A percentile compares a stretch with the other conserved stretches of the same genome.
Evolutionary conservation across 2,888 invertebrate genomes (phyloP).

Genomic region (Drosophila rellima): DNA sequence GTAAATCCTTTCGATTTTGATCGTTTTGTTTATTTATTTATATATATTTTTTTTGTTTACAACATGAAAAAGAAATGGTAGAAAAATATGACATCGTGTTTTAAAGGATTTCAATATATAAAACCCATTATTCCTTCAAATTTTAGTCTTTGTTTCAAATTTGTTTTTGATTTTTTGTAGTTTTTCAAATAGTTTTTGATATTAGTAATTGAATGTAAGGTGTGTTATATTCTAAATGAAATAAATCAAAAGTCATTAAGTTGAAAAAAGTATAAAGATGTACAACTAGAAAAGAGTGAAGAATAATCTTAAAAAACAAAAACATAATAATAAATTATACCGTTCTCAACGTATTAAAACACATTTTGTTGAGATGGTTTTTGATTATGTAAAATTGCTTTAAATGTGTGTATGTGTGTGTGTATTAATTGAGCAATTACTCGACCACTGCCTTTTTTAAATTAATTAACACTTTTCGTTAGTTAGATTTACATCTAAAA

Average conservation of each 20-base stretch:
- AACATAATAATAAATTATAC: conserved; percentile 57
- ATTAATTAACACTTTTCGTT: conserved; percentile 50
- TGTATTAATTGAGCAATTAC: conserved; percentile 64
- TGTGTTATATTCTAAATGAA: conserved; percentile 29
- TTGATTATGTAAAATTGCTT: conserved; percentile 67
- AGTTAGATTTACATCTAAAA: conserved; percentile 53
- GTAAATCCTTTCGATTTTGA: conserved; percentile 34
- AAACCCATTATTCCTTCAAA: conserved; percentile 63
- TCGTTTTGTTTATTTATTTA: conserved; percentile 28
- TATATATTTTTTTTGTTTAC: conserved; percentile 60
- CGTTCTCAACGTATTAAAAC: conserved; percentile 29
- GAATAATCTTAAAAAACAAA: conserved; percentile 39
- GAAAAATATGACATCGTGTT: conserved; percentile 76
- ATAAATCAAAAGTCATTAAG: conserved; percentile 36
- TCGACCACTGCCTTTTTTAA: conserved; percentile 26
- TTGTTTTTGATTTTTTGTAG: conserved; percentile 24
- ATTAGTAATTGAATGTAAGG: conserved; percentile 48
- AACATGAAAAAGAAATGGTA: conserved; percentile 81
- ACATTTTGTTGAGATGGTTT: conserved; percentile 23
- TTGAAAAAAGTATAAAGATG: conserved; percentile 19
- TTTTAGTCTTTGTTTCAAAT: conserved; percentile 72
- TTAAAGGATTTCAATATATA: conserved; percentile 55
- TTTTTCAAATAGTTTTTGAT: conserved; percentile 18
- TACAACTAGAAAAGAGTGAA: conserved; percentile 9
- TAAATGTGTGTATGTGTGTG: conserved; percentile 44